These are phyloP conservation scores for Microchrysa polita DNA, from an alignment of 2,888 invertebrate species.

Conservation along the genomic window DNA sequence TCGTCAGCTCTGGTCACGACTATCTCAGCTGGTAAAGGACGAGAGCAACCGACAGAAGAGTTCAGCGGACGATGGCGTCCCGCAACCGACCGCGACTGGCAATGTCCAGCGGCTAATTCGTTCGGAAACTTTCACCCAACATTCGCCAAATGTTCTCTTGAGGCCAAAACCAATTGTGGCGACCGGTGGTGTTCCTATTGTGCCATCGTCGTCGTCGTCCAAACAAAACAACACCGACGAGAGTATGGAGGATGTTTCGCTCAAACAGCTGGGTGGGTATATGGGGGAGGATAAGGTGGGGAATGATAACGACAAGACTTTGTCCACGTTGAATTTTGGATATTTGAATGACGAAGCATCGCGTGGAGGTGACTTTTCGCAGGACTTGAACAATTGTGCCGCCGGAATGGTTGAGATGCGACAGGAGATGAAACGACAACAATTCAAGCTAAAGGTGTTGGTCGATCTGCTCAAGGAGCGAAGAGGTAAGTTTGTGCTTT, in stretches of 20 bases:
- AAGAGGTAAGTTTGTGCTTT: conserved; percentile 58
- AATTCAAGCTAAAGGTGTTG: conserved; percentile 36
- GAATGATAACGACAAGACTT: conserved; percentile 52
- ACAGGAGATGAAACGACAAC: conserved; percentile 40
- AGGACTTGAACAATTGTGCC: conserved; percentile 73
- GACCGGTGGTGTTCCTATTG: conserved; percentile 11
- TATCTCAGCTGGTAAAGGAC: conserved; percentile 72
- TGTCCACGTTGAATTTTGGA: conserved; percentile 56
- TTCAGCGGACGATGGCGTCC: background rate
- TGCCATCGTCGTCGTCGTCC: conserved; percentile 52
- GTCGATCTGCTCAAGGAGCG: conserved; percentile 60
- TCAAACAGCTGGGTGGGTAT: conserved; percentile 75
- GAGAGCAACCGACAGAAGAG: conserved; percentile 57
- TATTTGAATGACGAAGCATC: conserved; percentile 57
- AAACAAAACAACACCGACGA: conserved; percentile 62
- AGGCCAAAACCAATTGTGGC: conserved; percentile 64
- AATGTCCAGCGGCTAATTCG: conserved; percentile 65
- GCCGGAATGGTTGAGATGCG: conserved; percentile 65
- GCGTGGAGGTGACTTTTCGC: conserved; percentile 67
- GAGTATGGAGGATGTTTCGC: conserved; percentile 81
- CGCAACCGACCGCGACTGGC: conserved; percentile 48
- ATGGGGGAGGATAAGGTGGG: conserved; percentile 71
- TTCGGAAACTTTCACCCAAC: conserved; percentile 76
- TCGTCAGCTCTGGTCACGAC: conserved; percentile 79
- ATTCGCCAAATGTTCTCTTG: conserved; percentile 69